Evolutionary conservation across 2,888 invertebrate species (phyloP), one percentile per base, ranked within the genome.

Genomic region (Cylloceria caligata): DNA sequence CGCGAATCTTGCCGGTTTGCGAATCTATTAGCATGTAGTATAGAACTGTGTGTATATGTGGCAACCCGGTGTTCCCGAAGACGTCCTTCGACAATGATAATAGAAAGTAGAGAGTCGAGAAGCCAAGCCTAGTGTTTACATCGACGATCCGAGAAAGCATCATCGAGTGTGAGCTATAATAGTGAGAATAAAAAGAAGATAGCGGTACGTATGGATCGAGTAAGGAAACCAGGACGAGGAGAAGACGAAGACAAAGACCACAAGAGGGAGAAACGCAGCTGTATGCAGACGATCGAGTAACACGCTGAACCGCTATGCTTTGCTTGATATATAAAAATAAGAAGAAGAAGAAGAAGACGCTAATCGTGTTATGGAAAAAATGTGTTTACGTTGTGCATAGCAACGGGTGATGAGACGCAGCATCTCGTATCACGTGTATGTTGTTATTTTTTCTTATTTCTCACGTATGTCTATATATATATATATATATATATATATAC

Each of bases 1-100:
- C 85, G 81, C 72, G 81, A 83, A 85, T 85, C 86, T 84, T 86
- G 84, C 84, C 84, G 84, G 84, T 67, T 76, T 67, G 79, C 79
- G 72, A 82, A 82, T 82, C 72, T 75, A 82, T 79, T 82, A 82
- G 60, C 79, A 78, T 79, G 71, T 27, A 13, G 52, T 27, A n/a
- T 27, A n/a, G 65, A 60, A 65, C 65, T 39, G 36, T 27, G 42
- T 64, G 5, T n/a, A n/a, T n/a, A n/a, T n/a, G 45, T 13, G n/a
- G 9, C 34, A 30, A 73, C 34, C 42, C 75, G 67, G 65, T 68
- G 67, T 60, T 68, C 49, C 82, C 55, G 60, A 67, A 82, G 82
- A 76, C 79, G 67, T 79, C 82, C 71, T 71, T 79, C 69, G 45
- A 62, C 65, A 55, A 36, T 39, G 73, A 74, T 71, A 65, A 78